Base-by-base conservation (phyloP, 2,113 vertebrate species). In the Romanogobio albipinnatus region DNA sequence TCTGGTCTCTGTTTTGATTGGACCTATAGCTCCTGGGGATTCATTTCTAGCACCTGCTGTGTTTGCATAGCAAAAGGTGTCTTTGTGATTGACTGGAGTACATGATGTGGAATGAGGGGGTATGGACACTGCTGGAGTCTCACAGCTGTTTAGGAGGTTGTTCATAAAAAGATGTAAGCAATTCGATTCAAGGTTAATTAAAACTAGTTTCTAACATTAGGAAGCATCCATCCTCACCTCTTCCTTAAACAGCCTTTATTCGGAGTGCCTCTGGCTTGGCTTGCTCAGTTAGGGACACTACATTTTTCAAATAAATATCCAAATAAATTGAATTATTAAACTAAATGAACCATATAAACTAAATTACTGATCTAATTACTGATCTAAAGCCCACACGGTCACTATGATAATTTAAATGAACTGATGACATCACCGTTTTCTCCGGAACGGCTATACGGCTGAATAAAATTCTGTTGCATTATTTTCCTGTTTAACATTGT, bases 91-190 rank as follows among this genome's bases (percentile, higher is more conserved):
- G 29, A 51, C n/a, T 10, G 9, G 47, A 47, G 45, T 59, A 3
- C 1, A 17, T 78, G 81, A 73, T 53, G 53, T 78, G 62, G 61
- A 9, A 82, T 22, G 56, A 43, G 10, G 39, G 61, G 26, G 14
- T 53, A 33, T 59, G 66, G 33, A 39, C 33, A 68, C 64, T 4
- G 33, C 8, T 68, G 33, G 22, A 58, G 11, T 24, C 24, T 64
- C 22, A 70, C 59, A 76, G 53, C 73, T 82, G 73, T 51, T 85
- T 74, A 70, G 8, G 5, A 5, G 33, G 33, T 56, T 71, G 10
- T n/a, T 73, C 10, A 0, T 71, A 9, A 36, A 82, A 51, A 68
- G 15, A 68, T 3, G 39, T 22, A 19, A 39, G 66, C 17, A 9
- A 39, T 22, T 33, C 15, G 13, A 64, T 56, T 61, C 9, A 61